These are phyloP conservation scores for Lytechinus variegatus DNA, from an alignment of 35 echinoderm and acorn worm genomes.

Conservation along the genomic window DNA sequence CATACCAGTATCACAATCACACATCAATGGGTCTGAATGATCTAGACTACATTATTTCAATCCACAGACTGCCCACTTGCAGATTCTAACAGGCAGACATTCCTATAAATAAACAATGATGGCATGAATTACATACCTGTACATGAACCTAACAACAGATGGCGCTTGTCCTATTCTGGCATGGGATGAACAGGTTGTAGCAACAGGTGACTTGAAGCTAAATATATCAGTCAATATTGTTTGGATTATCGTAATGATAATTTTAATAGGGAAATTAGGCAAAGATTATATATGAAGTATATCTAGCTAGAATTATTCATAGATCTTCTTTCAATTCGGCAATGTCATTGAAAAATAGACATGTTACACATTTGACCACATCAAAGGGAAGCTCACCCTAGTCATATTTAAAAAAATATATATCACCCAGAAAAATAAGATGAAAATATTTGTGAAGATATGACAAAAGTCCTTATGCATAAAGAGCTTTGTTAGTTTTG, in stretches of 20 bases:
- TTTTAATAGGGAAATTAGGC: background rate
- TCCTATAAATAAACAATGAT: constrained; percentile 4
- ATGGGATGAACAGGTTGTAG: background rate
- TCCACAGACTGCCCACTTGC: background rate
- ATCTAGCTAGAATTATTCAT: too few species aligned
- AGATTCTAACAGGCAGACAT: background rate
- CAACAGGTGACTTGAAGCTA: background rate
- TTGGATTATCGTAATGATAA: background rate
- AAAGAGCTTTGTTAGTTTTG: too few species aligned
- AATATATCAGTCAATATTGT: too few species aligned
- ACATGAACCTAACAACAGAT: background rate
- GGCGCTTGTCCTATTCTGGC: background rate
- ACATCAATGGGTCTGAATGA: background rate
- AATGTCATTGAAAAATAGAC: too few species aligned
- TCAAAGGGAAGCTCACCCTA: too few species aligned
- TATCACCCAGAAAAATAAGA: too few species aligned
- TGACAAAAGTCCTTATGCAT: too few species aligned
- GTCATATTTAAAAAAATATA: too few species aligned
- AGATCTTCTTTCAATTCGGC: too few species aligned
- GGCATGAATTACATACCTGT: background rate
- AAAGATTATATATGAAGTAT: background rate
- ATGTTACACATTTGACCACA: too few species aligned
- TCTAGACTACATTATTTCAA: background rate
- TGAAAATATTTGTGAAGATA: too few species aligned
- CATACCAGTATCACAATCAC: background rate